A percentile compares a stretch with the other conserved stretches of the same genome.
phyloP scores from a whole-genome alignment of 2,888 invertebrate genomes.

The Prosapia bicincta region DNA sequence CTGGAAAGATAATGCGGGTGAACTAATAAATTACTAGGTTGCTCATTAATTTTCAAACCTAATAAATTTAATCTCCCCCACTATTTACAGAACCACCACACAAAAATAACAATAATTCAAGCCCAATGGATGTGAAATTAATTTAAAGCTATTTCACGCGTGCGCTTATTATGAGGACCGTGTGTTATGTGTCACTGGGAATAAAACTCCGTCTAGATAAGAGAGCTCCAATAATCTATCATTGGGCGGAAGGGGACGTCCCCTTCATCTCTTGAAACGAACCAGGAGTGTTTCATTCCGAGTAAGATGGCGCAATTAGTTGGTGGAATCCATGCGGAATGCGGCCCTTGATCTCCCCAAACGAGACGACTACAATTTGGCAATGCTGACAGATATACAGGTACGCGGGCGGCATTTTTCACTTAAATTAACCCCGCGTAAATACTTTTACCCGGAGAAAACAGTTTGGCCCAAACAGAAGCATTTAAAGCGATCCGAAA shows the following conservation, averaged over 20 bases:
- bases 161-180: background rate
- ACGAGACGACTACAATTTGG: constrained; percentile 16
- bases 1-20: too few relatives aligned
- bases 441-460: background rate
- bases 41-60: too few relatives aligned
- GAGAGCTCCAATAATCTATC: background rate
- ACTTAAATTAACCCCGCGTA: background rate
- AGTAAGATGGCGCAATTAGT: constrained; percentile 18
- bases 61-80: too few relatives aligned
- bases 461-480: background rate
- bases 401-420: background rate
- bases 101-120: too few relatives aligned
- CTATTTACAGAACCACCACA: too few relatives aligned
- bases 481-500: background rate
- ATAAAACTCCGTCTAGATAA: background rate
- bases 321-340: constrained; percentile 2
- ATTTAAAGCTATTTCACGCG: background rate
- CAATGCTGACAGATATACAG: constrained; percentile 27
- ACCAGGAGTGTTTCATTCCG: constrained; percentile 24
- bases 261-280: constrained; percentile 14
- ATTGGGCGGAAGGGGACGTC: background rate
- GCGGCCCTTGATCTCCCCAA: background rate
- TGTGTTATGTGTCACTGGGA: background rate
- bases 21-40: too few relatives aligned
- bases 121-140: too few relatives aligned